Evolutionary conservation across 2,888 invertebrate species (phyloP).

Genomic region (Cotesia congregata): DNA sequence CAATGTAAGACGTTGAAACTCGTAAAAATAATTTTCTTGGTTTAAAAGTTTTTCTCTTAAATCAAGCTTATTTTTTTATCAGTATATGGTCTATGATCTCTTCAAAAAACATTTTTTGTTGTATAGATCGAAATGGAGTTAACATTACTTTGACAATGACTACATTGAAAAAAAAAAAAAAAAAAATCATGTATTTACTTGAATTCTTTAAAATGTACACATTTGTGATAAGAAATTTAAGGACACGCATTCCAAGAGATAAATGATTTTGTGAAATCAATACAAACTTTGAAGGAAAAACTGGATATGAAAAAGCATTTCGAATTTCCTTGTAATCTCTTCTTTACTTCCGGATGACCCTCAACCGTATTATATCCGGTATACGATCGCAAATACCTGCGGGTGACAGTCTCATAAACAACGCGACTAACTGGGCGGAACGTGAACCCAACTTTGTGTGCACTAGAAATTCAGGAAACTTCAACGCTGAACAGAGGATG

Average conservation of each 20-base stretch:
- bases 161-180: background rate
- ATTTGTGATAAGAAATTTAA: too few species aligned
- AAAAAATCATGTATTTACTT: background rate
- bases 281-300: background rate
- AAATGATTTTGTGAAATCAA: background rate
- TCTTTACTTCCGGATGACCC: conserved; percentile 1
- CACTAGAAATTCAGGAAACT: conserved; percentile 1
- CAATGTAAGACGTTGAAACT: too few species aligned
- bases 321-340: background rate
- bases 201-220: too few species aligned
- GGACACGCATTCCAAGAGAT: background rate
- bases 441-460: background rate
- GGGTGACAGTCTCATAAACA: conserved; percentile 10
- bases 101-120: too few species aligned
- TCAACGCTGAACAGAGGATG: background rate
- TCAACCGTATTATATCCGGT: conserved; percentile 4
- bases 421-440: conserved; percentile 17
- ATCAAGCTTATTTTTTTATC: too few species aligned
- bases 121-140: too few species aligned
- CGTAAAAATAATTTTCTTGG: too few species aligned
- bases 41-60: too few species aligned
- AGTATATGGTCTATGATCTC: too few species aligned
- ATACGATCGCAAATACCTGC: background rate
- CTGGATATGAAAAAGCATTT: background rate
- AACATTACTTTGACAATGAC: too few species aligned